Evolutionary conservation across 35 echinoderm and acorn worm genomes (phyloP).

Genomic region (Eucidaris tribuloides): DNA sequence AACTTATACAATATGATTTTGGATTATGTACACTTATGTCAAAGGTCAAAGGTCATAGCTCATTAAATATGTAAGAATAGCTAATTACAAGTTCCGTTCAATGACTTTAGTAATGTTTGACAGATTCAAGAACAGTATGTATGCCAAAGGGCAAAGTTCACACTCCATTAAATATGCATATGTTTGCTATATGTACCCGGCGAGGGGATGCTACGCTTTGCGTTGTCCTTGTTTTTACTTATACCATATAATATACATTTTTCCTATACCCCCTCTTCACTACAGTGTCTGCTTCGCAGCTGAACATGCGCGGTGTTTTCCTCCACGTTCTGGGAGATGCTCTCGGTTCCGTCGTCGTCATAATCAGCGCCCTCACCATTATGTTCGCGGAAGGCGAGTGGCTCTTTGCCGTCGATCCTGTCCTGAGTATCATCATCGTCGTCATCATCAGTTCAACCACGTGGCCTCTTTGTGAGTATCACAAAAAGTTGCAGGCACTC

Average conservation of each 20-base stretch:
- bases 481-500: not conserved
- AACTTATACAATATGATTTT: too few species aligned
- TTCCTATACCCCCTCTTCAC: not conserved
- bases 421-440: conserved; percentile 84
- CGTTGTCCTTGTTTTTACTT: too few species aligned
- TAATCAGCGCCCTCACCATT: conserved; percentile 90
- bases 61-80: too few species aligned
- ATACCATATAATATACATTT: not conserved
- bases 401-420: conserved; percentile 83
- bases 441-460: conserved; percentile 82
- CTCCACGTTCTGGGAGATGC: conserved; percentile 95
- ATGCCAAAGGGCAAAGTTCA: too few species aligned
- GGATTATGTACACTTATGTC: too few species aligned
- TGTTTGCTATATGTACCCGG: too few species aligned
- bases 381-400: conserved; percentile 51
- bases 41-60: too few species aligned
- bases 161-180: too few species aligned
- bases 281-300: conserved; percentile 53
- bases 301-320: conserved; percentile 98
- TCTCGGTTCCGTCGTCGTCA: conserved; percentile 91
- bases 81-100: too few species aligned
- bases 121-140: too few species aligned
- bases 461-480: conserved; percentile 87
- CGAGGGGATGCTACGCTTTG: too few species aligned
- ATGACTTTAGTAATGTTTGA: too few species aligned